These are phyloP conservation scores for Pseudachorutes palmiensis DNA, from an alignment of 1,140 invertebrate species.

Conservation along the genomic window DNA sequence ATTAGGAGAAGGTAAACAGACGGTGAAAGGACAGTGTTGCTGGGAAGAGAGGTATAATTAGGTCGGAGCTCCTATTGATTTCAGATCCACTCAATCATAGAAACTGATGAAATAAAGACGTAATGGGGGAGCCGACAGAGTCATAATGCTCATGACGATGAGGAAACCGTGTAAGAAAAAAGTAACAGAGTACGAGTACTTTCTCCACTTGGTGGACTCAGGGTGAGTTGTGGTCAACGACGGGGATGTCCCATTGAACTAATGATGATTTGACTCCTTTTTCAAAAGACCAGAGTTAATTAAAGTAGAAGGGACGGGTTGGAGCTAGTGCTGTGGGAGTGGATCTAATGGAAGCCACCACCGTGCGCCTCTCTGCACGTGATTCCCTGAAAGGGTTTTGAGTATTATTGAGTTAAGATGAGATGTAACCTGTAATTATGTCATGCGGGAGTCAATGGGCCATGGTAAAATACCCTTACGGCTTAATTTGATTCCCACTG, in stretches of 20 bases:
- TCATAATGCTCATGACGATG: neutral
- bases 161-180: no score
- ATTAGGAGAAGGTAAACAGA: neutral
- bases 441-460: conserved; percentile 1
- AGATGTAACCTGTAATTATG: conserved; percentile 4
- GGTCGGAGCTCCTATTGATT: neutral
- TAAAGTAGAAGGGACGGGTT: neutral
- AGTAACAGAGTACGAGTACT: no score
- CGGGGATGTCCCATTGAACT: no score
- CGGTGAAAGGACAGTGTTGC: neutral
- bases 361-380: neutral
- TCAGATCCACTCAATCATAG: neutral
- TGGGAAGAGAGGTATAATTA: neutral
- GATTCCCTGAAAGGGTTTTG: neutral
- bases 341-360: neutral
- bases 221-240: no score
- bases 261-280: neutral
- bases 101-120: neutral
- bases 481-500: conserved; percentile 6
- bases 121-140: neutral
- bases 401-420: conserved; percentile 8
- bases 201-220: no score
- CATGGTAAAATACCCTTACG: neutral
- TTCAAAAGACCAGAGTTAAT: neutral
- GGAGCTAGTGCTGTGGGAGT: neutral